Evolutionary conservation across 2,797 vertebrate species (phyloP).

Genomic region (Hippoglossus hippoglossus): DNA sequence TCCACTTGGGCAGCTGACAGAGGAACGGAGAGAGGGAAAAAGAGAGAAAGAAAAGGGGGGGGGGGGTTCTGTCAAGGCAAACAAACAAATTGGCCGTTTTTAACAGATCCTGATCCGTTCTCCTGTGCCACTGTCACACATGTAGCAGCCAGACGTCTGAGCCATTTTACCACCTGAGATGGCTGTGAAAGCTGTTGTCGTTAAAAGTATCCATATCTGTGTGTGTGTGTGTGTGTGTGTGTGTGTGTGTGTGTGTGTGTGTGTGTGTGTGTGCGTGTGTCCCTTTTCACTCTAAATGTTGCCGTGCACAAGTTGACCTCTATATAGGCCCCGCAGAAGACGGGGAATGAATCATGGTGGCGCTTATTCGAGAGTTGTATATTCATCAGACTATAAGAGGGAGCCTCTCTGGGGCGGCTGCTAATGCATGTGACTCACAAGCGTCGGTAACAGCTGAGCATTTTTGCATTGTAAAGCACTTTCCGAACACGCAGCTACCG

Average conservation of each 20-base stretch:
- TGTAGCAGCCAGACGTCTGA: slow-evolving; percentile 30
- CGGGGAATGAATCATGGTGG: slow-evolving; percentile 68
- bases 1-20: slow-evolving; percentile 65
- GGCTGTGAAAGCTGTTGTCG: slow-evolving; percentile 31
- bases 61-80: slow-evolving; percentile 62
- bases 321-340: slow-evolving; percentile 54
- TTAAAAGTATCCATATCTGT: slow-evolving; percentile 32
- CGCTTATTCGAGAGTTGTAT: slow-evolving; percentile 72
- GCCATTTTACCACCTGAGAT: slow-evolving; percentile 54
- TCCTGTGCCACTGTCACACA: slow-evolving; percentile 29
- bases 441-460: slow-evolving; percentile 63
- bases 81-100: slow-evolving; percentile 73
- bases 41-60: neutral
- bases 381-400: slow-evolving; percentile 73
- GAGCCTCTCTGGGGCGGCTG: slow-evolving; percentile 67
- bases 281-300: slow-evolving; percentile 56
- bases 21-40: slow-evolving; percentile 11
- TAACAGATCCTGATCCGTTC: slow-evolving; percentile 60
- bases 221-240: neutral
- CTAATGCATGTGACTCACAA: slow-evolving; percentile 64
- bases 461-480: slow-evolving; percentile 70
- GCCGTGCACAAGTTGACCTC: slow-evolving; percentile 64
- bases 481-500: slow-evolving; percentile 44
- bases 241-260: too few species aligned
- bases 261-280: neutral